Evolutionary conservation across 2,888 invertebrate species (phyloP).

Genomic region (Chymomyza caudatula): DNA sequence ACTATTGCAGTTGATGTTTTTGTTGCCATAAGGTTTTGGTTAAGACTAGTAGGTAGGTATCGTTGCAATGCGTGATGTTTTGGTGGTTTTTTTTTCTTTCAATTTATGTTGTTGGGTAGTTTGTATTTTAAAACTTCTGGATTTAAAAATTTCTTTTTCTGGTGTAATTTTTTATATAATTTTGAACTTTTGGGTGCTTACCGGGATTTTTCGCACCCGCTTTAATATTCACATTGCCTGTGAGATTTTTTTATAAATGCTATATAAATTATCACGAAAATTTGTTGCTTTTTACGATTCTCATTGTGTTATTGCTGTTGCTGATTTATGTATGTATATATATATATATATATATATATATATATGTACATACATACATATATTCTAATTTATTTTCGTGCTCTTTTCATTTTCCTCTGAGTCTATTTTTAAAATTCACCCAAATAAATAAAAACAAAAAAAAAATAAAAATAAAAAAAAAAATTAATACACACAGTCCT

Average conservation of each 20-base stretch:
- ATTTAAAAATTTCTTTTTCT: slow-evolving; percentile 2
- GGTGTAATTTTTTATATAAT: slow-evolving; percentile 6
- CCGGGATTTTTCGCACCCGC: not conserved
- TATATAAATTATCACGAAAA: not conserved
- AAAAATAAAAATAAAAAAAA: slow-evolving; percentile 8
- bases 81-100: slow-evolving; percentile 12
- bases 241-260: not conserved
- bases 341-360: slow-evolving; percentile 1
- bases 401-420: slow-evolving; percentile 5
- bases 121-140: slow-evolving; percentile 11
- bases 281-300: not conserved
- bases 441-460: slow-evolving; percentile 3
- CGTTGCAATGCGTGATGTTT: not conserved
- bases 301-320: slow-evolving; percentile 8
- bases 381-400: slow-evolving; percentile 36
- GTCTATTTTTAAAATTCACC: slow-evolving; percentile 4
- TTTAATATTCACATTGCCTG: slow-evolving; percentile 65
- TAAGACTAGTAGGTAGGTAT: not conserved
- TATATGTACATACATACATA: slow-evolving; percentile 4
- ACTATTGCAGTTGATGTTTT: slow-evolving; percentile 40
- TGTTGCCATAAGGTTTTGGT: slow-evolving; percentile 74
- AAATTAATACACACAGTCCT: no score
- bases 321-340: slow-evolving; percentile 8
- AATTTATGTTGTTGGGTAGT: slow-evolving; percentile 11
- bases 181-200: slow-evolving; percentile 1